Evolutionary conservation across 2,888 invertebrate species (phyloP), one percentile per base, ranked within the genome.

Genomic region (Harpalus rubripes): DNA sequence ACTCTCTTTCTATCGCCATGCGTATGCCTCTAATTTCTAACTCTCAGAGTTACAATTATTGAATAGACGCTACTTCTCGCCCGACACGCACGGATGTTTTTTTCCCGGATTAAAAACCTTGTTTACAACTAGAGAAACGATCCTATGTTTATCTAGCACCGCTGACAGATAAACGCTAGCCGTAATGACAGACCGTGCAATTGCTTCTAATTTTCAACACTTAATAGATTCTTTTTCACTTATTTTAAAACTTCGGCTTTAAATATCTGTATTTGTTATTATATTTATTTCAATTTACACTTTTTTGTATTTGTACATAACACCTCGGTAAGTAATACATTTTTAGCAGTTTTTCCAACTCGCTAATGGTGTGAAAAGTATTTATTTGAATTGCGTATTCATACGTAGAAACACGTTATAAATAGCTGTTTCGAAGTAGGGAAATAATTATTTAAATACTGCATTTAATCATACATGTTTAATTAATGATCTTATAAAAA

Each of bases 121-220:
- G 78, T 78, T 56, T 78, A 78, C 78, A 39, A 78, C 76, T 76
- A 76, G 22, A 76, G 78, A 58, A 58, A 74, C 72, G 5, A 74
- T 74, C 72, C 72, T 44, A 74, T 78, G 32, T 56, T 78, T 74
- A 74, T 78, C 78, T 78, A 58, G 4, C 58, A 78, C 32, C 59
- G 78, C 78, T 78, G 78, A 78, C 56, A 78, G 78, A 78, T 41
- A 44, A 76, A 76, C 44, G 76, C 26, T 76, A 12, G 32, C 72
- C 72, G 72, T 74, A 74, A 74, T 74, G 44, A 74, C 72, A 74
- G 72, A 16, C 52, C 72, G 22, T 44, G 18, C 72, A 74, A 74
- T 41, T 44, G 72, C 72, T 74, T 74, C 18, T 74, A 74, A 74
- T 74, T 74, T 44, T 52, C 72, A 74, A 52, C 72, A 74, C 72